Evolutionary conservation across 2,888 invertebrate species (phyloP).

Genomic region (Chrysolina oricalcia): DNA sequence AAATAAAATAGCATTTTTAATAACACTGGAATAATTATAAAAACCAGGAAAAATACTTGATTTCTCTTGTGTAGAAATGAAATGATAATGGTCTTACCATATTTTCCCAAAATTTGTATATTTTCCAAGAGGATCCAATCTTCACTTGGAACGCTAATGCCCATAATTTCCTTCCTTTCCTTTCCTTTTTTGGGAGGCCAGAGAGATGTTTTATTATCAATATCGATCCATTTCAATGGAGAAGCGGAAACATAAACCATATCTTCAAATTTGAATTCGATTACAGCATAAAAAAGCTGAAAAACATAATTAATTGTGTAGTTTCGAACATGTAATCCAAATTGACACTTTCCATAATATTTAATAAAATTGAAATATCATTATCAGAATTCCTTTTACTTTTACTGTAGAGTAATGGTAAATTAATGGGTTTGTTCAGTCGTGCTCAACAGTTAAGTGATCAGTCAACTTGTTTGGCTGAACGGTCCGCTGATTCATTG

Average conservation of each 20-base stretch:
- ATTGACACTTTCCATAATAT: conserved; percentile 7
- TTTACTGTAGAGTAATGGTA: neutral
- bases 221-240: conserved; percentile 29
- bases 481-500: too few relatives aligned
- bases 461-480: too few relatives aligned
- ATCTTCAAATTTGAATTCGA: conserved; percentile 26
- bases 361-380: neutral
- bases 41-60: neutral
- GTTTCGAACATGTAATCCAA: neutral
- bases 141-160: too few relatives aligned
- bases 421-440: neutral
- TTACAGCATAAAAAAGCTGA: conserved; percentile 27
- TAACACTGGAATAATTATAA: neutral
- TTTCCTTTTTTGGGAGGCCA: conserved; percentile 30
- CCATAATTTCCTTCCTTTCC: conserved; percentile 25
- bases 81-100: conserved; percentile 6
- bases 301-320: neutral
- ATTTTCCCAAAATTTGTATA: conserved; percentile 30
- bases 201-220: conserved; percentile 12
- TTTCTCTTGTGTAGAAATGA: too few relatives aligned
- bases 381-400: neutral
- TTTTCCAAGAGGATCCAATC: conserved; percentile 18
- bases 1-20: neutral
- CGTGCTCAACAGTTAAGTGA: too few relatives aligned
- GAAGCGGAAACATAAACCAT: conserved; percentile 21